phyloP scores from a whole-genome alignment of 2,797 vertebrate species.

The Hemibagrus guttatus region DNA sequence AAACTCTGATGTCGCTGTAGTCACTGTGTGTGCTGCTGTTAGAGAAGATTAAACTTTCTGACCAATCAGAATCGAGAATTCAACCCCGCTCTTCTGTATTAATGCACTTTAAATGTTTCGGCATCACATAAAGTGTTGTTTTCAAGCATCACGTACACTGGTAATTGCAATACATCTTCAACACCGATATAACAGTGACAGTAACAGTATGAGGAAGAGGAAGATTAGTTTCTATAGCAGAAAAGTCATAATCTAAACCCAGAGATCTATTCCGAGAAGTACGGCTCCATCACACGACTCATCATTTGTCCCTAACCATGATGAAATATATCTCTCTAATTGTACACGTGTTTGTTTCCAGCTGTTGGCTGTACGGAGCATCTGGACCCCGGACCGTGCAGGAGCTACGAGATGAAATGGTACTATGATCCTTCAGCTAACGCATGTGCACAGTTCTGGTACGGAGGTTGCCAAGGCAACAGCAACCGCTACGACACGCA shows the following conservation, averaged over 20 bases:
- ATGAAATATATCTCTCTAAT: not conserved
- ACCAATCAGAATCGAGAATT: not conserved
- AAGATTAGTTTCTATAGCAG: not conserved
- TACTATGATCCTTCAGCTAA: constrained; percentile 83
- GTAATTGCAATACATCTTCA: not conserved
- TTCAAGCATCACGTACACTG: not conserved
- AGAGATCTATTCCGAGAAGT: not conserved
- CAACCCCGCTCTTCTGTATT: not conserved
- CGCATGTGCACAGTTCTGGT: constrained; percentile 89
- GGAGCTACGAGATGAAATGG: constrained; percentile 79
- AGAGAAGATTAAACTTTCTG: not conserved
- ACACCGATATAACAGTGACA: not conserved
- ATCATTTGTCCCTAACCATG: not conserved
- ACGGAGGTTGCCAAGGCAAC: constrained; percentile 81
- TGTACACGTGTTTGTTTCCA: not conserved
- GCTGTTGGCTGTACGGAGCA: constrained; percentile 70
- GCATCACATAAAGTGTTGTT: not conserved
- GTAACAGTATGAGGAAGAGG: not conserved
- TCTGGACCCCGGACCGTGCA: constrained; percentile 78
- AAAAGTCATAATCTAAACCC: not conserved
- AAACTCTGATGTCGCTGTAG: too few relatives aligned
- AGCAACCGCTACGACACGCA: constrained; percentile 83
- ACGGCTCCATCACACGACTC: not conserved
- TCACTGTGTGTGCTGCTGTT: too few relatives aligned
- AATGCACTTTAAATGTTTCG: not conserved